Evolutionary conservation across 2,888 invertebrate species (phyloP), one percentile per base, ranked within the genome.

Genomic region (Yponomeuta plumbellus): DNA sequence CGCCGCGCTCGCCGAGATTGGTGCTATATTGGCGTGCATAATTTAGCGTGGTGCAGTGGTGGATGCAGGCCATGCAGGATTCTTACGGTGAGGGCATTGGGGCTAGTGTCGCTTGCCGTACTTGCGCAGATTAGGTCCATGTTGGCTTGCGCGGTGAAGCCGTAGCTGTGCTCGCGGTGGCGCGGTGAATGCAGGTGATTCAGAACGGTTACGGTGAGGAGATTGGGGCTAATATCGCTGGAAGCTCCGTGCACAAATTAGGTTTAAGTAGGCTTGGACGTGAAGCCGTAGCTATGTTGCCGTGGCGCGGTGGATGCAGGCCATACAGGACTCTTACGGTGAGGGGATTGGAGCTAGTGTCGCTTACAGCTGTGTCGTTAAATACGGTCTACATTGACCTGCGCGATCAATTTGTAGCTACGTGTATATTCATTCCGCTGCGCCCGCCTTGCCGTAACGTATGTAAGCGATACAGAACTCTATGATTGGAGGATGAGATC

Each of bases 271-370:
- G n/a, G n/a, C n/a, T n/a, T n/a, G n/a, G n/a, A n/a, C n/a, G n/a
- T n/a, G n/a, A n/a, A n/a, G n/a, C n/a, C n/a, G n/a, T n/a, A n/a
- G n/a, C n/a, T n/a, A n/a, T n/a, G 44, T 44, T n/a, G n/a, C n/a
- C 72, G 96, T 97, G 0, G 96, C 96, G 72, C 95, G 95, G 74
- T 89, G 97, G 40, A 96, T 97, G 80, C 93, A 93, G 66, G 94
- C 94, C 61, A 96, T 98, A 69, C 96, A 97, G 80, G 92, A 93
- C 22, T 95, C 96, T 3, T 98, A 98, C 77, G 93, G 90, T 90
- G 3, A 71, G 77, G 69, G 21, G 4, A 2, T 21, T 58, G 8
- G 17, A 8, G 17, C 56, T n/a, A 56, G 1, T 2, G 6, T 56
- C 11, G 56, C 20, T 20, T 8, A 8, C 56, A n/a, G n/a, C n/a